Evolutionary conservation across 2,797 vertebrate species (phyloP), one percentile per base, ranked within the genome.

Genomic region (Hippopotamyrus pictus): DNA sequence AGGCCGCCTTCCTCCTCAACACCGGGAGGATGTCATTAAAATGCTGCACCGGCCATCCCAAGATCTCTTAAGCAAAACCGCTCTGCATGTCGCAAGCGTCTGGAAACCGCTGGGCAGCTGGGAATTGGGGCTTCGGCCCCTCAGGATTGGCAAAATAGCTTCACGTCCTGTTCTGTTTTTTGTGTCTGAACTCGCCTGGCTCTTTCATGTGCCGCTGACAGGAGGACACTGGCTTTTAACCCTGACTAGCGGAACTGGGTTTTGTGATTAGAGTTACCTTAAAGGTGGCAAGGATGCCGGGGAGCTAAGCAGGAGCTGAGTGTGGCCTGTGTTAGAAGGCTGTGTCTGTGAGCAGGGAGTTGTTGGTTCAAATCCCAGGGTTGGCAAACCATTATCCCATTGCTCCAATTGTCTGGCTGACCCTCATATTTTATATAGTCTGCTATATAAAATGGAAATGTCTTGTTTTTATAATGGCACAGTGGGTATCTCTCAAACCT

Each of bases 91-190:
- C n/a, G 90, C 90, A 94, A 90, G 92, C 91, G 91, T 90, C 90
- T 90, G 92, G 88, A 93, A 88, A 89, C 54, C 73, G 17, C 93
- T 90, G 91, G 91, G 91, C 94, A 91, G 89, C 88, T 91, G 94
- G 94, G 95, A 94, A 91, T 92, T 88, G 89, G 89, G 90, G 89
- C 89, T 59, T 88, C 8, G 6, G 89, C 93, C 93, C 46, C 92
- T 93, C 90, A 93, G 93, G 94, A 94, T 86, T 92, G 48, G 89
- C 90, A 91, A 92, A 93, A 92, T 89, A 0, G 2, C 59, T 91
- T 90, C 25, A 93, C 93, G 94, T 94, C 94, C 93, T 95, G 46
- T 29, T 95, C 92, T 93, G 83, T 88, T 95, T 93, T 93, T 92
- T 94, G 93, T 92, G 17, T 83, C 17, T 50, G 33, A 82, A 82